Evolutionary conservation across 30 jellyfish, hydroid and myxozoan genomes (phyloP), one percentile per base, ranked within the genome.

Genomic region (Aurelia coerulea): DNA sequence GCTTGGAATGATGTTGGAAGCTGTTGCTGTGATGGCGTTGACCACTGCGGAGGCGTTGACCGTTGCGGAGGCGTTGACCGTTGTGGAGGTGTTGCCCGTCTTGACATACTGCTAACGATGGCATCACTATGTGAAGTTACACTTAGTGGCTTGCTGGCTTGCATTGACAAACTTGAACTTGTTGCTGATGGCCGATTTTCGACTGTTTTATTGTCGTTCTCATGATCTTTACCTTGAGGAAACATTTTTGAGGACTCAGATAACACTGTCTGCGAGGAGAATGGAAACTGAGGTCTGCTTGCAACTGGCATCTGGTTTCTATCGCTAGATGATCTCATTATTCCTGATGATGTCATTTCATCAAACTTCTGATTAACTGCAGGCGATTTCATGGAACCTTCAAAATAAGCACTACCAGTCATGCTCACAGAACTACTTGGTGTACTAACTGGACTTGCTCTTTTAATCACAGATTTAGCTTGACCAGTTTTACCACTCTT

Each of bases 391-490:
- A 46, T 46, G 6, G 83, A 46, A 1, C 12, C 68, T 3, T 18
- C 58, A 18, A 29, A n/a, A 42, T 35, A 10, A 73, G 68, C 0
- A 19, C 62, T 13, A 52, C 59, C 7, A 5, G 74, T 14, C 70
- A 60, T 50, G 39, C 52, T 58, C 18, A 18, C 19, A 16, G 37
- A 3, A 34, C 35, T 23, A 15, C 73, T 70, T 15, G 13, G 62
- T 50, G 85, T 23, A 18, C 41, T 56, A 19, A 65, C 73, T 5
- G 90, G 82, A 56, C 70, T 80, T 29, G 60, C 51, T 51, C 70
- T 83, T 53, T 71, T 83, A n/a, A 83, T 72, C 10, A 72, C 92
- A 54, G 92, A 49, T 64, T 71, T 83, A 2, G 80, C 69, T 13
- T 67, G 80, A 16, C 42, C 52, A 3, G 80, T 18, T 58, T 83